Percentiles rank a stretch among this genome's conserved stretches.
Evolutionary conservation across 2,797 vertebrate species (phyloP).

Genomic region (Tauraco hartlaubi): DNA sequence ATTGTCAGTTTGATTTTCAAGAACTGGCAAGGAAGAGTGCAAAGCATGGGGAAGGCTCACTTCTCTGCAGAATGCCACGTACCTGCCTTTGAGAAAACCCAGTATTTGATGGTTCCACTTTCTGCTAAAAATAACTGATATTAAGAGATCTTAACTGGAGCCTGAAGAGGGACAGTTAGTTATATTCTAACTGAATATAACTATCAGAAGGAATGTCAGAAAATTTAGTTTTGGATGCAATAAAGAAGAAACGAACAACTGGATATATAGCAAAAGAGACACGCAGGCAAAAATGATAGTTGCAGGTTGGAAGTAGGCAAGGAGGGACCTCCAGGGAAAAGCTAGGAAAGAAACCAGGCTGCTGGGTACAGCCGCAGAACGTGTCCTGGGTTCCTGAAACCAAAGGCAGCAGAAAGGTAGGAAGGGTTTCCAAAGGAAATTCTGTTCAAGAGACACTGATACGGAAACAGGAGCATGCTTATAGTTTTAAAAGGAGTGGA

Average conservation of each 20-base stretch:
- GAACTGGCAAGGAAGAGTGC: background rate
- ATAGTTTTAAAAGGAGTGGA: background rate
- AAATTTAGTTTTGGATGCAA: background rate
- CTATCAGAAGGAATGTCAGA: background rate
- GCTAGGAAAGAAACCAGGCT: background rate
- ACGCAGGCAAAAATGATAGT: background rate
- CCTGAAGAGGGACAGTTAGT: background rate
- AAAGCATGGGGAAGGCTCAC: background rate
- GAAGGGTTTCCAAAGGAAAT: background rate
- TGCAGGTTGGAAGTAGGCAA: background rate
- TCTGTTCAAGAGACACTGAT: background rate
- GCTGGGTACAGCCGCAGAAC: background rate
- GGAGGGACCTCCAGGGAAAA: background rate
- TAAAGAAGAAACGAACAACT: background rate
- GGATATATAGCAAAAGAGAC: background rate
- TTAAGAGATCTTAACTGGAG: background rate
- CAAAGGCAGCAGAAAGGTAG: background rate
- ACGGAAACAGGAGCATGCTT: background rate
- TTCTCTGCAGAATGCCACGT: background rate
- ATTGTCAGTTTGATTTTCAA: background rate
- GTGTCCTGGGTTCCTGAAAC: background rate
- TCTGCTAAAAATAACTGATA: background rate
- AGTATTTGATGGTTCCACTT: background rate
- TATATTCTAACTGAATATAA: background rate
- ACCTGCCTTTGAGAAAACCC: background rate